A percentile compares a stretch with the other conserved stretches of the same genome.
Evolutionary conservation across 2,797 vertebrate species (phyloP).

Genomic region (Perodicticus potto): DNA sequence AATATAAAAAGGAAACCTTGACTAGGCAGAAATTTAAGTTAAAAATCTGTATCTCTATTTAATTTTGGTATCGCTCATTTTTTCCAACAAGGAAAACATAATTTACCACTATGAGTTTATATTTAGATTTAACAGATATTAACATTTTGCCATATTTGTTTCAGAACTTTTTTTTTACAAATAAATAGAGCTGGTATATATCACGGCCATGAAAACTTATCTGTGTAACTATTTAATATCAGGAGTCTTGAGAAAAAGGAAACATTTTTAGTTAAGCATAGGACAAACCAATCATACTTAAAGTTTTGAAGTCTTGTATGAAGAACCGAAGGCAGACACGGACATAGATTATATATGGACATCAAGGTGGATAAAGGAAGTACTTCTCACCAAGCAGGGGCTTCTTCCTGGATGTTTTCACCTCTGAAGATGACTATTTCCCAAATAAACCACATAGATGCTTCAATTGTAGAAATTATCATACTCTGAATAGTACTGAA

Average conservation of each 20-base stretch:
- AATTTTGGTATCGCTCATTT: conserved; percentile 15
- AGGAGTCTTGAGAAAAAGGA: background rate
- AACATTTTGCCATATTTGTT: background rate
- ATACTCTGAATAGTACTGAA: background rate
- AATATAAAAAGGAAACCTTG: background rate
- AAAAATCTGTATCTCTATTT: conserved; percentile 21
- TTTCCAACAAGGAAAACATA: background rate
- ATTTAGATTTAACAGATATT: background rate
- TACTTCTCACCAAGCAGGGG: background rate
- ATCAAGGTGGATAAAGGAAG: background rate
- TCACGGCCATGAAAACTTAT: background rate
- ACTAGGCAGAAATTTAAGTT: background rate
- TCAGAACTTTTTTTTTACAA: background rate
- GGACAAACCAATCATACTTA: background rate
- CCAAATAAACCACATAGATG: conserved; percentile 11
- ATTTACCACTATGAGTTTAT: background rate
- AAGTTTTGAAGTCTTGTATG: background rate
- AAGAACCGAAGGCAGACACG: background rate
- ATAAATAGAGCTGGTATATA: background rate
- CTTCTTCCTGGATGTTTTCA: background rate
- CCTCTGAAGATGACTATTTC: background rate
- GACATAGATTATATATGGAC: background rate
- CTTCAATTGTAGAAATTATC: background rate
- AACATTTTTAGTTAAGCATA: background rate
- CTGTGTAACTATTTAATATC: background rate